A percentile compares a stretch with the other conserved stretches of the same genome.
These are phyloP conservation scores for Microtus pennsylvanicus DNA, from an alignment of 2,113 vertebrate genomes.

Conservation along the genomic window DNA sequence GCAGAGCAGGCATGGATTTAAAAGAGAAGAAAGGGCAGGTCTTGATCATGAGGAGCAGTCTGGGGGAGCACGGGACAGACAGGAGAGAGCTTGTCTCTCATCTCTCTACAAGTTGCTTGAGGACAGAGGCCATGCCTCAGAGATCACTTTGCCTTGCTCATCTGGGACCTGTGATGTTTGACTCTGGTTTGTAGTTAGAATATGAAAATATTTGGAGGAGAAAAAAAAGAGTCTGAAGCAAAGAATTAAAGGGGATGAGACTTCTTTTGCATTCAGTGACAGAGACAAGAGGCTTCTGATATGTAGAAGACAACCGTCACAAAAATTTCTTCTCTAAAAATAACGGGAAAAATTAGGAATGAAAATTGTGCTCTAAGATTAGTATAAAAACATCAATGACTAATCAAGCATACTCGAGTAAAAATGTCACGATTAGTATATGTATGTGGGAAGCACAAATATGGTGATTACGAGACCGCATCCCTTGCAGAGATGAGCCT, in stretches of 20 bases:
- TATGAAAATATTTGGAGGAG: background rate
- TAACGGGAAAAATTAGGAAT: background rate
- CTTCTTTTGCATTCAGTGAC: background rate
- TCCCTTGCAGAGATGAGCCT: background rate
- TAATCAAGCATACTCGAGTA: background rate
- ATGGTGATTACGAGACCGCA: background rate
- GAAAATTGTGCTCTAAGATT: background rate
- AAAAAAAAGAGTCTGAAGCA: background rate
- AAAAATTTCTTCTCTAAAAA: background rate
- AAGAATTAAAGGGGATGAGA: background rate
- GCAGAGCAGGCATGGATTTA: background rate
- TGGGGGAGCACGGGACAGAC: background rate
- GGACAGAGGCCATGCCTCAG: too few relatives aligned
- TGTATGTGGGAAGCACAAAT: background rate
- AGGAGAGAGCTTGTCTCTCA: background rate
- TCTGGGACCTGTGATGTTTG: too few relatives aligned
- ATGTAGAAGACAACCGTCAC: background rate
- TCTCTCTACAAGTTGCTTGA: background rate
- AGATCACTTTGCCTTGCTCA: background rate
- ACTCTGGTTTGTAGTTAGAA: background rate
- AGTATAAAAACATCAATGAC: background rate
- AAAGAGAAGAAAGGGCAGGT: background rate
- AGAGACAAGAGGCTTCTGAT: background rate
- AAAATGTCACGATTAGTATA: background rate
- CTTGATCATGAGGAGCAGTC: too few relatives aligned